phyloP scores from a whole-genome alignment of 2,888 invertebrate genomes.

The Agriotes lineatus region DNA sequence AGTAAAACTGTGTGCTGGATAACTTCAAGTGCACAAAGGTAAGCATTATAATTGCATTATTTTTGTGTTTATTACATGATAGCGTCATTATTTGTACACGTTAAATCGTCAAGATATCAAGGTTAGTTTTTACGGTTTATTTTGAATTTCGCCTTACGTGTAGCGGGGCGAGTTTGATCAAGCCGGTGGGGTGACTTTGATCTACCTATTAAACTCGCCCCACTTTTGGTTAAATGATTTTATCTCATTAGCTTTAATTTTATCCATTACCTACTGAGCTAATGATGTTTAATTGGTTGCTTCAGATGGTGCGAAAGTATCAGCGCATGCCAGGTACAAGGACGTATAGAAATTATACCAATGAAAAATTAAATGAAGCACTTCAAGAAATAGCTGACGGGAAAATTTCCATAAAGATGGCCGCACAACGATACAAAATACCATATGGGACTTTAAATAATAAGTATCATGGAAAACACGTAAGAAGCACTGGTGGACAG shows the following conservation, averaged over 20 bases:
- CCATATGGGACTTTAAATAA: slow-evolving; percentile 31
- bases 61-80: too few species aligned
- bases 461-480: slow-evolving; percentile 23
- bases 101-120: too few species aligned
- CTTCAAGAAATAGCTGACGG: slow-evolving; percentile 36
- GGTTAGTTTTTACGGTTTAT: too few species aligned
- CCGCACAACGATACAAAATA: slow-evolving; percentile 17
- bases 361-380: slow-evolving; percentile 32
- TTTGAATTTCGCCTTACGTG: neutral
- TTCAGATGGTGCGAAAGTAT: slow-evolving; percentile 16
- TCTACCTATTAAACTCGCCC: neutral
- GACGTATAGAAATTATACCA: slow-evolving; percentile 16
- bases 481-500: slow-evolving; percentile 35
- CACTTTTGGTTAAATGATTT: too few species aligned
- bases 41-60: too few species aligned
- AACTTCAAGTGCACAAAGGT: too few species aligned
- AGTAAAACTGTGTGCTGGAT: too few species aligned
- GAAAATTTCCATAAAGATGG: slow-evolving; percentile 16
- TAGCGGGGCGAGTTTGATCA: slow-evolving; percentile 4
- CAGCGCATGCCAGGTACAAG: neutral
- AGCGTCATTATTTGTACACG: too few species aligned
- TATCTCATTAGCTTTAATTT: too few species aligned
- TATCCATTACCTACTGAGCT: too few species aligned
- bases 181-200: neutral
- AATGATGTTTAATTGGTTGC: too few species aligned